These are phyloP conservation scores for Panopea generosa DNA, from an alignment of 2,888 invertebrate species.

Conservation along the genomic window DNA sequence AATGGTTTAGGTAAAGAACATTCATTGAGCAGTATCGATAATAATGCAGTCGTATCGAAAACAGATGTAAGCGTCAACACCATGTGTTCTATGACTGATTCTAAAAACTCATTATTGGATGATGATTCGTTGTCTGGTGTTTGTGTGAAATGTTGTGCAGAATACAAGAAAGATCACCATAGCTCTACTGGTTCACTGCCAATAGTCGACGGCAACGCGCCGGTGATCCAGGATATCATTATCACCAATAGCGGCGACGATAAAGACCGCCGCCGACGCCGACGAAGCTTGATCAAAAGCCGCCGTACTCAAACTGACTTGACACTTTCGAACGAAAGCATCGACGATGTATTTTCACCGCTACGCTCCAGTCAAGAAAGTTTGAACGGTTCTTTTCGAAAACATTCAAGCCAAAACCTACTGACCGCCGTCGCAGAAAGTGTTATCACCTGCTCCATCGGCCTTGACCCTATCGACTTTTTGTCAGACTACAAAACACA, in stretches of 20 bases:
- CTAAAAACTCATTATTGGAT: slow-evolving; percentile 31
- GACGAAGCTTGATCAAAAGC: slow-evolving; percentile 63
- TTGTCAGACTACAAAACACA: slow-evolving; percentile 25
- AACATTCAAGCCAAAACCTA: slow-evolving; percentile 36
- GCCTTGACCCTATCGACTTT: slow-evolving; percentile 58
- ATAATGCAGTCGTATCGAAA: slow-evolving; percentile 30
- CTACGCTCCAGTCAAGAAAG: slow-evolving; percentile 60
- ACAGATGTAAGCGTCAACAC: slow-evolving; percentile 63
- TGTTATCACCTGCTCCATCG: slow-evolving; percentile 55
- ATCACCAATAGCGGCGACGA: slow-evolving; percentile 58
- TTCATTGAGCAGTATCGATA: slow-evolving; percentile 10
- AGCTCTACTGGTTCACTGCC: slow-evolving; percentile 55
- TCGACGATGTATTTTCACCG: slow-evolving; percentile 46
- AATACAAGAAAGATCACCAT: slow-evolving; percentile 60
- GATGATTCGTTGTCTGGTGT: slow-evolving; percentile 51
- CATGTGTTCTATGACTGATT: slow-evolving; percentile 50
- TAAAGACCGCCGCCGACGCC: slow-evolving; percentile 49
- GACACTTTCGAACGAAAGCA: slow-evolving; percentile 53
- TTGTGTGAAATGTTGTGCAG: slow-evolving; percentile 67
- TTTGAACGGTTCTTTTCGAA: slow-evolving; percentile 51
- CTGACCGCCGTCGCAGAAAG: slow-evolving; percentile 48
- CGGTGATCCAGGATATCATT: slow-evolving; percentile 67
- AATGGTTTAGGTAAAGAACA: slow-evolving; percentile 29
- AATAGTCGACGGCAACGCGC: slow-evolving; percentile 59
- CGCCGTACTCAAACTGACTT: slow-evolving; percentile 67